These are phyloP conservation scores for Scomberomorus guttatus DNA, from an alignment of 2,797 vertebrate genomes.

Conservation along the genomic window DNA sequence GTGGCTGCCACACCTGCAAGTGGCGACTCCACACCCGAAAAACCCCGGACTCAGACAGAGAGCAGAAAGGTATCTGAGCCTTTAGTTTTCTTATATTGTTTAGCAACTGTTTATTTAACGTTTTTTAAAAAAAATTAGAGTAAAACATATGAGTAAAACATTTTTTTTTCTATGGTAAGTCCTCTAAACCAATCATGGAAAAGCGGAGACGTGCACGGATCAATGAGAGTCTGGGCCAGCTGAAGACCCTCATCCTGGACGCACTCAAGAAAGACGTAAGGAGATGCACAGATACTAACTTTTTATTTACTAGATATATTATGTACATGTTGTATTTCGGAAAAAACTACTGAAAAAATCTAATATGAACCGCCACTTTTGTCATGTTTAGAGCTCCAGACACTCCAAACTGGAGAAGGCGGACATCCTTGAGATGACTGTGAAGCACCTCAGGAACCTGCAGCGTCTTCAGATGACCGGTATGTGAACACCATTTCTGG, in stretches of 20 bases:
- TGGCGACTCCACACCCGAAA: slow-evolving; percentile 86
- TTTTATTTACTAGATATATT: background rate
- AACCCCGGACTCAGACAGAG: slow-evolving; percentile 87
- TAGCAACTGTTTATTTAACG: background rate
- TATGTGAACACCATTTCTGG: slow-evolving; percentile 71
- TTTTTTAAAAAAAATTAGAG: background rate
- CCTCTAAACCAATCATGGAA: slow-evolving; percentile 95
- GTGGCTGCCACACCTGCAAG: slow-evolving; percentile 88
- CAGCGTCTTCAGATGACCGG: slow-evolving; percentile 94
- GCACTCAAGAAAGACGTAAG: slow-evolving; percentile 94
- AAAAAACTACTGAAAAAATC: background rate
- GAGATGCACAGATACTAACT: background rate
- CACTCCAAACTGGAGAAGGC: slow-evolving; percentile 98
- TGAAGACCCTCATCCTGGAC: slow-evolving; percentile 93
- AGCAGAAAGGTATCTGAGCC: slow-evolving; percentile 88
- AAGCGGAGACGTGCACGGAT: slow-evolving; percentile 90
- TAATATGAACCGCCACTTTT: background rate
- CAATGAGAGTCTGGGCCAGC: slow-evolving; percentile 91
- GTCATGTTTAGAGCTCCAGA: slow-evolving; percentile 88
- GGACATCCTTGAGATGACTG: slow-evolving; percentile 97
- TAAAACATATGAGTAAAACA: background rate
- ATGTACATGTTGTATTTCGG: too few species aligned
- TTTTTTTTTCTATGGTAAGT: slow-evolving; percentile 73
- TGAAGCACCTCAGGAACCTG: slow-evolving; percentile 94
- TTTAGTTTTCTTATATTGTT: background rate